Evolutionary conservation across 2,888 invertebrate species (phyloP).

Genomic region (Drosophila greeni): DNA sequence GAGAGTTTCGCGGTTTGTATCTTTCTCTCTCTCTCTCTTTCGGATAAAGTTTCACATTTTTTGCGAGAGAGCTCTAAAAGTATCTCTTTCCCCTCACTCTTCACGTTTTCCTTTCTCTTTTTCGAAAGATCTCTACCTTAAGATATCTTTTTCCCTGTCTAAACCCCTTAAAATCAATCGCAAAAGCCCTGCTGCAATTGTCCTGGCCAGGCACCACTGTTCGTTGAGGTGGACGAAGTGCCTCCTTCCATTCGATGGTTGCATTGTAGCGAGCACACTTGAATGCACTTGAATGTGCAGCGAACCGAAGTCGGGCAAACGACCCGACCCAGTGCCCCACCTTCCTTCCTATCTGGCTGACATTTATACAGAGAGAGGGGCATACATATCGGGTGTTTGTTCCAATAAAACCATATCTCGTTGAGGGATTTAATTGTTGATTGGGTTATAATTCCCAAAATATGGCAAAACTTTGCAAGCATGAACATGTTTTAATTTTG

Average conservation of each 20-base stretch:
- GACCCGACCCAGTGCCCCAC: slow-evolving; percentile 42
- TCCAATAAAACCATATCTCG: slow-evolving; percentile 6
- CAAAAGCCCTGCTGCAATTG: neutral
- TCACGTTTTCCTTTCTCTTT: no score
- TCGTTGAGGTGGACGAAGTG: neutral
- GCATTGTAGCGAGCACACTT: slow-evolving; percentile 56
- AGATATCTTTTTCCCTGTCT: neutral
- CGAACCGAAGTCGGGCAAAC: slow-evolving; percentile 49
- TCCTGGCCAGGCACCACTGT: slow-evolving; percentile 14
- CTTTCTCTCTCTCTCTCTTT: no score
- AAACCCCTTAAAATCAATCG: neutral
- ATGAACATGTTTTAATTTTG: neutral
- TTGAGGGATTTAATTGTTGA: slow-evolving; percentile 17
- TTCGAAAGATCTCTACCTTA: neutral
- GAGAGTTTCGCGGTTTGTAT: no score
- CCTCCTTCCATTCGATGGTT: slow-evolving; percentile 28
- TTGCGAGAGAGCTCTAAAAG: no score
- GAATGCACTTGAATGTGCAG: slow-evolving; percentile 63
- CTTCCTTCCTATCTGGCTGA: slow-evolving; percentile 4
- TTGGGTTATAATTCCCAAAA: neutral
- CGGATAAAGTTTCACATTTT: no score
- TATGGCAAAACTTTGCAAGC: neutral
- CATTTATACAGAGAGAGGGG: neutral
- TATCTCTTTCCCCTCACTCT: no score
- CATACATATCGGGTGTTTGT: slow-evolving; percentile 19